phyloP scores from a whole-genome alignment of 2,797 vertebrate species.

The Rhinophrynus dorsalis region DNA sequence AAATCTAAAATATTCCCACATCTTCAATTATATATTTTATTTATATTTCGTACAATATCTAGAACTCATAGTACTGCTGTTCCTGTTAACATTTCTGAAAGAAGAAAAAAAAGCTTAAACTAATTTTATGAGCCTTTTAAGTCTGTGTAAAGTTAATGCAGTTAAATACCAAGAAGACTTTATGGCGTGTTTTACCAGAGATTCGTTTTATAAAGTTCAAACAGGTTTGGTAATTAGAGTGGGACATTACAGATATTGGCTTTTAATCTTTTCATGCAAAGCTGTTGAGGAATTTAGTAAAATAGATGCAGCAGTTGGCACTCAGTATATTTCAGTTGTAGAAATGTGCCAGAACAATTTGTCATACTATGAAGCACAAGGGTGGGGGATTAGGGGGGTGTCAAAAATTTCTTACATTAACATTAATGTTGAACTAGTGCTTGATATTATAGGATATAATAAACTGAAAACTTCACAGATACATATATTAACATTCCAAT shows the following conservation, averaged over 20 bases:
- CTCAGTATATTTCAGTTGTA: neutral
- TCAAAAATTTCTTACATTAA: no score
- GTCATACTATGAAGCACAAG: neutral
- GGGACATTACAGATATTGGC: neutral
- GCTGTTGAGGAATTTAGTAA: neutral
- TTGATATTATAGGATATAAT: no score
- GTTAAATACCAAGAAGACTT: neutral
- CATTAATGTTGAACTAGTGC: no score
- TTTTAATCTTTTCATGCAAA: neutral
- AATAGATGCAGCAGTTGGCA: neutral
- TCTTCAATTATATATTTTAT: neutral
- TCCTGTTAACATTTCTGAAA: neutral
- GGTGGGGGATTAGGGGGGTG: no score
- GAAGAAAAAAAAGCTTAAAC: neutral
- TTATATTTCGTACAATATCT: neutral
- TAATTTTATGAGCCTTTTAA: neutral
- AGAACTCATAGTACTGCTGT: neutral
- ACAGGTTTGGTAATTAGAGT: neutral
- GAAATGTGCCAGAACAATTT: neutral
- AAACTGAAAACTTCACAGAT: no score
- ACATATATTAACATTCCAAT: no score
- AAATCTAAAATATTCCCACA: neutral
- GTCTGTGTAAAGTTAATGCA: neutral
- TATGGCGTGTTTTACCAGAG: neutral
- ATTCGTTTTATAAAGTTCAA: conserved; percentile 15